Percentiles rank a stretch among this genome's conserved stretches.
phyloP scores from a whole-genome alignment of 2,797 vertebrate species.

The Rhinella marina region DNA sequence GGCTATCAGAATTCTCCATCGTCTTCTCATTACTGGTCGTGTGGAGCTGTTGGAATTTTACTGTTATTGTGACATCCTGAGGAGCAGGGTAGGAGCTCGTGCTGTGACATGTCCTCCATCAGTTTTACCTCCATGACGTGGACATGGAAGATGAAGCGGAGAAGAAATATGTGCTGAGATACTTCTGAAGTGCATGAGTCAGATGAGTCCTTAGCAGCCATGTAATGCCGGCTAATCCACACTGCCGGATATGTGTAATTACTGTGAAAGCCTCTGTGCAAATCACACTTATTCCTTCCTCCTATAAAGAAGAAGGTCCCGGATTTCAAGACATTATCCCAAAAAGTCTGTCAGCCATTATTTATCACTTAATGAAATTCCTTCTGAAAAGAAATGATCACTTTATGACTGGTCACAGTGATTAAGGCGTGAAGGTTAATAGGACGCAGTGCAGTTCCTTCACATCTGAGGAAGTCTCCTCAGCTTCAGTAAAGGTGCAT shows the following conservation, averaged over 20 bases:
- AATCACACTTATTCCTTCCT: conserved; percentile 32
- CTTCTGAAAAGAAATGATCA: not conserved
- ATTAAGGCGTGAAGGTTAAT: conserved; percentile 6
- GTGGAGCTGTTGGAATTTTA: not conserved
- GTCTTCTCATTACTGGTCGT: not conserved
- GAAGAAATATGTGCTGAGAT: conserved; percentile 27
- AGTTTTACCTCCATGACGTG: not conserved
- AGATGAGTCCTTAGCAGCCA: not conserved
- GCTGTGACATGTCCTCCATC: not conserved
- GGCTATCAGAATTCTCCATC: too few relatives aligned
- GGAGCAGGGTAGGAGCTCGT: not conserved
- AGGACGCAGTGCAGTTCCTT: not conserved
- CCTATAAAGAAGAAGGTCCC: not conserved
- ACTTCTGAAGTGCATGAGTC: conserved; percentile 45
- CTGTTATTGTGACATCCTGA: not conserved
- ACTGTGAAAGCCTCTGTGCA: conserved; percentile 8
- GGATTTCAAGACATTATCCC: conserved; percentile 19
- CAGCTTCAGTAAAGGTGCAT: too few relatives aligned
- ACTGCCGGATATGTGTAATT: conserved; percentile 50
- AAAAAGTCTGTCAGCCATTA: not conserved
- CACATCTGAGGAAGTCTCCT: not conserved
- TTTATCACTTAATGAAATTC: not conserved
- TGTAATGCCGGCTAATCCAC: conserved; percentile 52
- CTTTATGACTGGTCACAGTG: not conserved
- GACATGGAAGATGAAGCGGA: not conserved